Evolutionary conservation across 2,888 invertebrate genomes (phyloP), one percentile per base, ranked within the genome.

Genomic region (Oscheius myriophilus): DNA sequence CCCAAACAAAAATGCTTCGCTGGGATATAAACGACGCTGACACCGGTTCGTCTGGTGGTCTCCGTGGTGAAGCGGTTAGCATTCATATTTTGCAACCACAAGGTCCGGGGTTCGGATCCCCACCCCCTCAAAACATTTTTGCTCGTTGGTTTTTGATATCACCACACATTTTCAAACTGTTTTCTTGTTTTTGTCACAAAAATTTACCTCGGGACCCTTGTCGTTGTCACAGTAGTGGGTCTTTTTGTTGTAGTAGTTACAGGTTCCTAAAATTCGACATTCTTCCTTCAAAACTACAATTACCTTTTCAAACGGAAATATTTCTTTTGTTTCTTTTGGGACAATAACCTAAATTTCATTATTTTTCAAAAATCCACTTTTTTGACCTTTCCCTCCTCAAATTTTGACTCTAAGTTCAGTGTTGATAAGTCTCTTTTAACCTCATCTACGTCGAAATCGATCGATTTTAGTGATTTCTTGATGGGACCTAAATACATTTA

Each of bases 401-500:
- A 25, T 26, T 61, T 61, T 7, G n/a, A 25, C 6, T 46, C 46
- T 16, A 59, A 25, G n/a, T 14, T 45, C 3, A 58, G 14, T 12
- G 58, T 43, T 14, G 49, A 18, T 12, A 61, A 46, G 49, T 61
- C 61, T 25, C 61, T 12, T 46, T 61, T n/a, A 11, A 61, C 61
- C 11, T 57, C 57, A 16, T 42, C 42, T 1, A 42, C n/a, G 9
- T 33, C 33, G 33, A 33, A 33, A 33, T 33, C 33, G 3, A 33
- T 33, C 9, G 33, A 33, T 33, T 57, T 57, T 2, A n/a, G 11
- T 41, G 39, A 41, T 41, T 57, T 21, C 23, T 42, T 42, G 1
- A 41, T 33, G 33, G 42, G 7, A 14, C n/a, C 42, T 41, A 23
- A n/a, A 41, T 33, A 23, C 51, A 9, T 18, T 21, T 23, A 4